Evolutionary conservation across 2,888 invertebrate genomes (phyloP).

Genomic region (Drosophila algonquin): DNA sequence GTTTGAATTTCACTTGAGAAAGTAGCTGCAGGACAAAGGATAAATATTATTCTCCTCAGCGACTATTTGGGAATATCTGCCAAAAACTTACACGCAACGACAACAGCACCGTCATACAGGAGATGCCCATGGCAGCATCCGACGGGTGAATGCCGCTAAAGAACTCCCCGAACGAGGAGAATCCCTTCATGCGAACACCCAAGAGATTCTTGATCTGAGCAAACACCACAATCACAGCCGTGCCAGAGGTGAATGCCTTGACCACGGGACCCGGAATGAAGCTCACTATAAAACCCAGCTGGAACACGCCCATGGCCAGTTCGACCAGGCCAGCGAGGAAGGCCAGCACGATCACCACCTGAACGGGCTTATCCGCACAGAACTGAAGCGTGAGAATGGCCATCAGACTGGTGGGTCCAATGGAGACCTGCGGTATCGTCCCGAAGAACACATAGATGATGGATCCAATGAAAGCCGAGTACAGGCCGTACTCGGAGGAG

Average conservation of each 20-base stretch:
- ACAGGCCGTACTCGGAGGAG: slow-evolving; percentile 95
- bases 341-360: slow-evolving; percentile 90
- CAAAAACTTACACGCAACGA: slow-evolving; percentile 86
- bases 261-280: slow-evolving; percentile 93
- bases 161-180: slow-evolving; percentile 82
- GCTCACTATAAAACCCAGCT: slow-evolving; percentile 92
- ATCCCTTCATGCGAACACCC: slow-evolving; percentile 86
- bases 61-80: background rate
- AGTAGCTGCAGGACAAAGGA: slow-evolving; percentile 58
- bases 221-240: slow-evolving; percentile 90
- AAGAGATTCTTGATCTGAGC: slow-evolving; percentile 91
- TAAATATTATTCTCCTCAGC: background rate
- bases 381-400: slow-evolving; percentile 92
- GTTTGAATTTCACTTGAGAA: slow-evolving; percentile 72
- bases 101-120: slow-evolving; percentile 88
- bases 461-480: slow-evolving; percentile 95
- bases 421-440: slow-evolving; percentile 93
- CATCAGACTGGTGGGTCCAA: slow-evolving; percentile 97
- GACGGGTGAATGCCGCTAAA: slow-evolving; percentile 85
- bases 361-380: slow-evolving; percentile 88
- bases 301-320: slow-evolving; percentile 91
- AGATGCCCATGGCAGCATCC: slow-evolving; percentile 88
- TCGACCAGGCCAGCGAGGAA: slow-evolving; percentile 92
- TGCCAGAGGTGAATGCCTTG: slow-evolving; percentile 93
- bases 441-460: slow-evolving; percentile 94